Percentiles rank a stretch among this genome's conserved stretches.
Conservation (phyloP, 2,888 invertebrate species). For the Drosophila cognata region DNA sequence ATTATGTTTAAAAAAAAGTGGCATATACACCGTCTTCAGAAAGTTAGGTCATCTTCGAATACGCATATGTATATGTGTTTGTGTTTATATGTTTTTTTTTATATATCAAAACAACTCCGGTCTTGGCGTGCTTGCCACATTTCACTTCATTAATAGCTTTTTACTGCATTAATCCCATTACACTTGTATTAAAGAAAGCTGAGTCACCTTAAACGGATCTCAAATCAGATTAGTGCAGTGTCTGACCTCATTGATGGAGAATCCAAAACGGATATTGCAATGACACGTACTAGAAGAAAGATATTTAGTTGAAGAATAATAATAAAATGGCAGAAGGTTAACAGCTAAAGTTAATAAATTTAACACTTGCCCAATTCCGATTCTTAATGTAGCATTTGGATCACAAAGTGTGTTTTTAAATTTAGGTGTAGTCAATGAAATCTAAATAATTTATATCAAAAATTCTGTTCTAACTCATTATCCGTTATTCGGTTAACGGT, state of each 20-base stretch:
- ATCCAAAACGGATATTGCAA: background rate
- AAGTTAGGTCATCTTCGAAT: conserved; percentile 31
- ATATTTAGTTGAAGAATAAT: background rate
- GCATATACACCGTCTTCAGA: conserved; percentile 15
- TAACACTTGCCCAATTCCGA: background rate
- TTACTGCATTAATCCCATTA: conserved; percentile 23
- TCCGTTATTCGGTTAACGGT: background rate
- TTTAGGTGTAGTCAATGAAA: background rate
- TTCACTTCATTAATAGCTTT: conserved; percentile 19
- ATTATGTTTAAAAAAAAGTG: conserved; percentile 39
- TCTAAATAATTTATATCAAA: background rate
- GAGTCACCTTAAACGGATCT: conserved; percentile 5
- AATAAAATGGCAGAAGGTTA: background rate
- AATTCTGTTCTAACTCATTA: background rate
- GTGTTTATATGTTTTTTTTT: background rate
- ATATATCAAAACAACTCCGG: background rate
- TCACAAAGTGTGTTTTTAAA: background rate
- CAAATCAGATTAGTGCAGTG: background rate
- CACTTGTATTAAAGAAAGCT: background rate
- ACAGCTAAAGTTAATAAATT: background rate
- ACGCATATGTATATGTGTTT: background rate
- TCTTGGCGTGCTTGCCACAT: conserved; percentile 8
- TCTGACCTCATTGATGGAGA: background rate
- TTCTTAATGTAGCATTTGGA: background rate
- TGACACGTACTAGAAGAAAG: background rate